Evolutionary conservation across 2,888 invertebrate genomes (phyloP), one percentile per base, ranked within the genome.

Genomic region (Ceramica pisi): DNA sequence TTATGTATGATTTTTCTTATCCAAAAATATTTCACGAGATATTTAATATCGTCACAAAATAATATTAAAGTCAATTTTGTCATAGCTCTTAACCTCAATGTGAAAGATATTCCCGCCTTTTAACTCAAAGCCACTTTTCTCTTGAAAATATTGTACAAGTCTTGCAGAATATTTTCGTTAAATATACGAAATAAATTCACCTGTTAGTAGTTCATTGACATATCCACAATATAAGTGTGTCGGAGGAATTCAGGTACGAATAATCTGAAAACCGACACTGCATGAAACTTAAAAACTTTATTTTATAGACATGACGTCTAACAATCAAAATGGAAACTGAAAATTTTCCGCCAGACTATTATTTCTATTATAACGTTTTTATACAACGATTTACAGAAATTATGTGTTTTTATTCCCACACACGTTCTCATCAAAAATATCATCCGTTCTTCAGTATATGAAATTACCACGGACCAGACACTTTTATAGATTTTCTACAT

Each of bases 291-390:
- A n/a, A n/a, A 57, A 74, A 44, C 41, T 2, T 1, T 46, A 61
- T 55, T 53, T 50, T 16, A 41, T 41, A 26, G 12, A 44, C 53
- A 10, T 74, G 23, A 41, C n/a, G 55, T 75, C 41, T 3, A 21
- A 51, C 31, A 56, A 59, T 64, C 19, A 60, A 31, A 48, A 41
- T 48, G 41, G 2, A 31, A 60, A 44, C 10, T 1, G 66, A 31
- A 66, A 59, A 35, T 53, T 63, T 75, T 75, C 62, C 62, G 19
- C 41, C 7, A 12, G 41, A 53, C 68, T 35, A 59, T 75, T 75
- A 75, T 67, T 67, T 68, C 16, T 68, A 53, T 53, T 53, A 63
- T 14, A 50, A 46, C 4, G 35, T 59, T 75, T 63, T 63, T 44
- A 59, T 14, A 44, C 41, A 9, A 21, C 23, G 19, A 66, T 66